Evolutionary conservation across 2,888 invertebrate genomes (phyloP), one percentile per base, ranked within the genome.

Genomic region (Platynereis dumerilii): DNA sequence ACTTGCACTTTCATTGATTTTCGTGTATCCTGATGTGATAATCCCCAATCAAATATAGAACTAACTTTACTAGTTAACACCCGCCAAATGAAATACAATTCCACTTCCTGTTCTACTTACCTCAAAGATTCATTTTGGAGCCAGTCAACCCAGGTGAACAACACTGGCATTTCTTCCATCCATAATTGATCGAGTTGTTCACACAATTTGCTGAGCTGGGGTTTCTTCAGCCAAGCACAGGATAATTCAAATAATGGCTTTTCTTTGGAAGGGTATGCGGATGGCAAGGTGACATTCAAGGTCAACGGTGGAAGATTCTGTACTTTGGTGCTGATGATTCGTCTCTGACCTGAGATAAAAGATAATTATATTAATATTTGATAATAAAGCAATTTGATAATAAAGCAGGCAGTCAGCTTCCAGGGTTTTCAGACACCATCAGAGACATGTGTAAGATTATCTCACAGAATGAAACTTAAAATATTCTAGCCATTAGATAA

Each of bases 91-190:
- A n/a, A n/a, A n/a, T n/a, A n/a, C n/a, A n/a, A n/a, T n/a, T n/a
- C n/a, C n/a, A n/a, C n/a, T n/a, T n/a, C n/a, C n/a, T n/a, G 20
- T 28, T 24, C 17, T n/a, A 3, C 44, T 44, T 55, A 76, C 77
- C 72, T 73, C 10, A 76, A 62, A 17, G 69, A 52, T 60, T 75
- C 73, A 58, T 77, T 75, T 58, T 79, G 74, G 28, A 80, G 63
- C 78, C 78, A 79, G 59, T 78, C 75, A 10, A 77, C 64, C 80
- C 80, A 80, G 5, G 75, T 75, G 61, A 72, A 78, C 1, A 80
- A 52, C 29, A 79, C 68, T 1, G 78, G 77, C 72, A 76, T 75
- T 1, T 71, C 70, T 26, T 69, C 72, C 17, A 72, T 68, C 78
- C 78, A 80, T 29, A 78, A 44, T 34, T 39, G 62, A 54, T 78